Percentiles rank a stretch among this genome's conserved stretches.
phyloP scores from a whole-genome alignment of 2,888 invertebrate species.

The Crepidodera aurea region DNA sequence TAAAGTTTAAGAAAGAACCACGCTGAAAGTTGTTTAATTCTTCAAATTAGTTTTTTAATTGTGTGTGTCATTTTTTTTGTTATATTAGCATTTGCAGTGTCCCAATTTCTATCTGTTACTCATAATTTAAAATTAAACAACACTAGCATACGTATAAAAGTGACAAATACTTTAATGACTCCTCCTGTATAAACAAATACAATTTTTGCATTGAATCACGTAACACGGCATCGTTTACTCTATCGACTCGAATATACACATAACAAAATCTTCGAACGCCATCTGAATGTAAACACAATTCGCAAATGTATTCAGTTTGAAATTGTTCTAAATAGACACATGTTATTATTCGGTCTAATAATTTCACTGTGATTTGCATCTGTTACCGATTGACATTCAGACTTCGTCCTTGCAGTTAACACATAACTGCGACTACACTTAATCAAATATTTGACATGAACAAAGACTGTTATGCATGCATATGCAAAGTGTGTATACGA shows the following conservation, averaged over 20 bases:
- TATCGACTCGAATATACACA: background rate
- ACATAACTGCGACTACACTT: slow-evolving; percentile 30
- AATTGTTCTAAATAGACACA: slow-evolving; percentile 18
- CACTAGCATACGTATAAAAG: too few relatives aligned
- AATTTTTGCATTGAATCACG: too few relatives aligned
- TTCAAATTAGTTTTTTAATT: too few relatives aligned
- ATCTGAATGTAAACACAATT: slow-evolving; percentile 3
- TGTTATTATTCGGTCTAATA: slow-evolving; percentile 16
- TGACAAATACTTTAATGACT: background rate
- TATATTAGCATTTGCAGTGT: too few relatives aligned
- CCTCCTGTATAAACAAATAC: too few relatives aligned
- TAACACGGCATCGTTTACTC: background rate
- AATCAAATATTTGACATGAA: slow-evolving; percentile 31
- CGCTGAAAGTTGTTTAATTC: too few relatives aligned
- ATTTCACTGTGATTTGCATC: slow-evolving; percentile 19
- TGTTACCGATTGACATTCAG: slow-evolving; percentile 27
- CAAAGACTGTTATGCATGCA: slow-evolving; percentile 25
- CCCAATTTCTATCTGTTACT: too few relatives aligned
- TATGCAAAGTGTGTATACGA: slow-evolving; percentile 18
- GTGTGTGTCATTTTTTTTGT: too few relatives aligned
- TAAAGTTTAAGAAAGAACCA: too few relatives aligned
- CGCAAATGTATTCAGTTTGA: slow-evolving; percentile 16
- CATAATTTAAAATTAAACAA: too few relatives aligned
- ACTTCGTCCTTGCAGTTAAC: slow-evolving; percentile 27
- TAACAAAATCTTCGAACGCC: background rate